Evolutionary conservation across 2,888 invertebrate species (phyloP).

Genomic region (Caenorhabditis panamensis): DNA sequence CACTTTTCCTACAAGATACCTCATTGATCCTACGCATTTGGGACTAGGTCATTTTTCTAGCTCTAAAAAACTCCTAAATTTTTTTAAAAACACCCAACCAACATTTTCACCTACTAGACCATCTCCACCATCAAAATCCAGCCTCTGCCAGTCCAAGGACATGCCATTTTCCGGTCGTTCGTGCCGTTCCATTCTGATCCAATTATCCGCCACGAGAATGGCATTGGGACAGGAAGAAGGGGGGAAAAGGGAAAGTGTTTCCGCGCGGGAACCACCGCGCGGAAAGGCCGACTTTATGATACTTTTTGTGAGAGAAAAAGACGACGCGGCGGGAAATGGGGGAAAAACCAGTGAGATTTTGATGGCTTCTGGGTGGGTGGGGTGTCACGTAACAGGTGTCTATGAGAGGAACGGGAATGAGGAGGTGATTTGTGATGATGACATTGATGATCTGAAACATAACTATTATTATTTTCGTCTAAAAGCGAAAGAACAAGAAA

Average conservation of each 20-base stretch:
- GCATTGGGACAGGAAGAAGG: constrained; percentile 24
- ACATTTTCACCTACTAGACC: too few relatives aligned
- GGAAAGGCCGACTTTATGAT: constrained; percentile 40
- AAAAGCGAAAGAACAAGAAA: too few relatives aligned
- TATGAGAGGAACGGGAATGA: constrained; percentile 33
- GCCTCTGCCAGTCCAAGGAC: not conserved
- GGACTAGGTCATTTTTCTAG: too few relatives aligned
- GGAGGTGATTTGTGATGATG: constrained; percentile 17
- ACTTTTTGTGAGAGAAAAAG: constrained; percentile 22
- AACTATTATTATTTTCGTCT: not conserved
- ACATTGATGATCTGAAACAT: constrained; percentile 1
- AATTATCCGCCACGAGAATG: constrained; percentile 47
- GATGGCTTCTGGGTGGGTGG: constrained; percentile 21
- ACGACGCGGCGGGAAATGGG: not conserved
- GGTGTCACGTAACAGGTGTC: constrained; percentile 34
- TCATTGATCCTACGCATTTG: too few relatives aligned
- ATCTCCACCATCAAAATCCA: too few relatives aligned
- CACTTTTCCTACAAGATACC: too few relatives aligned
- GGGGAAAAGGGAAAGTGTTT: not conserved
- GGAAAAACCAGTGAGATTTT: constrained; percentile 47
- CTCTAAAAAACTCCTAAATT: too few relatives aligned
- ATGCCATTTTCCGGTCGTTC: not conserved
- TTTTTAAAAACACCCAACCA: too few relatives aligned
- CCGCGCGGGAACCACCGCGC: constrained; percentile 27
- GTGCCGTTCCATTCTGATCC: constrained; percentile 21